These are phyloP conservation scores for Poicephalus meyeri DNA, from an alignment of 2,113 vertebrate species.

Conservation along the genomic window DNA sequence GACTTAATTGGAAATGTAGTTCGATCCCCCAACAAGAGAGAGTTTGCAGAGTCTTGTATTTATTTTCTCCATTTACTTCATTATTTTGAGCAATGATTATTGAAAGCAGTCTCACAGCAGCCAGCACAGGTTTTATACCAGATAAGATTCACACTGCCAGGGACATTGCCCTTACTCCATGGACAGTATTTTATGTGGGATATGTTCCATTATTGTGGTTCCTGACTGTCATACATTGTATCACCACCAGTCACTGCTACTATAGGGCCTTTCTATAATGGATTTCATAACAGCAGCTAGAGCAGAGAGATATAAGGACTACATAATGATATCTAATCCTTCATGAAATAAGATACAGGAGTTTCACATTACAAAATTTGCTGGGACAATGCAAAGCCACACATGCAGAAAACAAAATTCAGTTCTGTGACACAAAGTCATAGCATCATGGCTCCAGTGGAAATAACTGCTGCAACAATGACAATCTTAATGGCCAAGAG, in stretches of 20 bases:
- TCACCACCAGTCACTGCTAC: not conserved
- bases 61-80: not conserved
- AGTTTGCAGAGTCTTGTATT: not conserved
- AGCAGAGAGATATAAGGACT: not conserved
- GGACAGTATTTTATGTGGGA: not conserved
- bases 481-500: conserved; percentile 17
- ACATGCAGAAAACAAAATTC: conserved; percentile 34
- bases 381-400: conserved; percentile 30
- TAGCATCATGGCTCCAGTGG: not conserved
- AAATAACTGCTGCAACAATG: conserved; percentile 15
- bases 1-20: not conserved
- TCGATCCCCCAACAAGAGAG: not conserved
- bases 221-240: not conserved
- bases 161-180: not conserved
- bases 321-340: not conserved
- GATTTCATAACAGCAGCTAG: not conserved
- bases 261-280: not conserved
- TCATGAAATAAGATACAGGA: not conserved
- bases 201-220: not conserved
- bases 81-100: not conserved
- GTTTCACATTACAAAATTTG: not conserved
- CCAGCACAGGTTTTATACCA: not conserved
- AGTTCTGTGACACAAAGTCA: conserved; percentile 23
- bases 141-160: not conserved
- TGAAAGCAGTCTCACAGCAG: not conserved